A percentile compares a stretch with the other conserved stretches of the same genome.
phyloP scores from a whole-genome alignment of 2,888 invertebrate species.

The Empis stercorea region DNA sequence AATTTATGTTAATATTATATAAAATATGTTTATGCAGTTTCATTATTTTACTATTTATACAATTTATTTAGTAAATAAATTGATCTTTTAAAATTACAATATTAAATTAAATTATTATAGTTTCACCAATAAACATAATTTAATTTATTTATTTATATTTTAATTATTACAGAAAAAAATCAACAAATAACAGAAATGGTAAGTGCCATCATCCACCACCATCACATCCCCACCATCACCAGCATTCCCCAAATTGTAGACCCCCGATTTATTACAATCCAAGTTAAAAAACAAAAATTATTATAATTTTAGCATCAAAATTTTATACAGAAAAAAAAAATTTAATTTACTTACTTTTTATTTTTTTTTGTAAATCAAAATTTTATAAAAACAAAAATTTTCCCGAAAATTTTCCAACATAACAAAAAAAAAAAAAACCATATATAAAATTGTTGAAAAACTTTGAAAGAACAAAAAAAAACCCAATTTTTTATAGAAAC shows the following conservation, averaged over 20 bases:
- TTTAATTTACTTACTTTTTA: too few relatives aligned
- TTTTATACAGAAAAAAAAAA: too few relatives aligned
- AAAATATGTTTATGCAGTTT: not conserved
- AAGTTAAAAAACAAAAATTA: not conserved
- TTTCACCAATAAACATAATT: too few relatives aligned
- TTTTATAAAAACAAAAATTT: not conserved
- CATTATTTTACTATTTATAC: too few relatives aligned
- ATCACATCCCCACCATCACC: conserved; percentile 17
- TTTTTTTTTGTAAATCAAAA: not conserved
- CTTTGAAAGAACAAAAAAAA: not conserved
- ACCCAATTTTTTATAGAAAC: conserved; percentile 23
- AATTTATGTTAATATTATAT: not conserved
- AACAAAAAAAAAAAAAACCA: not conserved
- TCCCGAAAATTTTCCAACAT: not conserved
- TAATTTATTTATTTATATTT: too few relatives aligned
- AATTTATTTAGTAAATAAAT: too few relatives aligned
- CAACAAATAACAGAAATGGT: conserved; percentile 35
- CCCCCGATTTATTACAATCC: conserved; percentile 16
- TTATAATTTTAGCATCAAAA: not conserved
- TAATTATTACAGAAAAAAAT: conserved; percentile 27
- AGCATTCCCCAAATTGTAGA: conserved; percentile 13
- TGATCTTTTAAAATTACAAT: too few relatives aligned
- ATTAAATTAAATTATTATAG: too few relatives aligned
- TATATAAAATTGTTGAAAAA: not conserved
- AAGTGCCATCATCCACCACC: conserved; percentile 24